Evolutionary conservation across 2,113 vertebrate species (phyloP), one percentile per base, ranked within the genome.

Genomic region (Psephotus haematonotus): DNA sequence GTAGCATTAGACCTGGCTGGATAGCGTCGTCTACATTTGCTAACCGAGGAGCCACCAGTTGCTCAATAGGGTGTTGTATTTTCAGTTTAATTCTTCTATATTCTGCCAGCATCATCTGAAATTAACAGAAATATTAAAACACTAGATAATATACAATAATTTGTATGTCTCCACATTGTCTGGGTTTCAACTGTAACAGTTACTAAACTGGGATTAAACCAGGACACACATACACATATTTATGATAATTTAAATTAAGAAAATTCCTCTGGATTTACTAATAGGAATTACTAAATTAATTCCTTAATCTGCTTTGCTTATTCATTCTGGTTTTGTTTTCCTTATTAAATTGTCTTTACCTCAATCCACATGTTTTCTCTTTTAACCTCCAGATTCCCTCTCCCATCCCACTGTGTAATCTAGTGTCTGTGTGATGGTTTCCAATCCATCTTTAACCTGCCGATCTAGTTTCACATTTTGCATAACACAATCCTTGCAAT

Each of bases 41-140:
- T 87, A 99, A 96, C 85, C 98, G 97, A 16, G 98, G 98, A 49
- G 69, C 96, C 91, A 99, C 97, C 76, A 99, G 93, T 31, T 97
- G 98, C 77, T 98, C 98, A 90, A 99, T 95, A 55, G 94, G 97
- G 20, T 91, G 86, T 49, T 98, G 98, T 94, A 99, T 99, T 97
- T 99, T 99, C 24, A 97, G 97, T 81, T 98, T 98, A 47, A 99
- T 98, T 97, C 98, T 98, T 92, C 96, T 98, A 96, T 99, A 99
- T 92, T 99, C 99, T 83, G 97, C 95, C 74, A 99, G 72, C 97
- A 99, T 98, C 95, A 98, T 76, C 99, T 99, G 92, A 80, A 94
- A 97, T 62, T 47, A 95, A 37, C 24, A 57, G 67, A 35, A 59
- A 49, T n/a, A 41, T 39, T 2, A 90, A 84, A 88, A 25, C 11